Evolutionary conservation across 2,888 invertebrate species (phyloP).

Genomic region (Diarsia dahlii): DNA sequence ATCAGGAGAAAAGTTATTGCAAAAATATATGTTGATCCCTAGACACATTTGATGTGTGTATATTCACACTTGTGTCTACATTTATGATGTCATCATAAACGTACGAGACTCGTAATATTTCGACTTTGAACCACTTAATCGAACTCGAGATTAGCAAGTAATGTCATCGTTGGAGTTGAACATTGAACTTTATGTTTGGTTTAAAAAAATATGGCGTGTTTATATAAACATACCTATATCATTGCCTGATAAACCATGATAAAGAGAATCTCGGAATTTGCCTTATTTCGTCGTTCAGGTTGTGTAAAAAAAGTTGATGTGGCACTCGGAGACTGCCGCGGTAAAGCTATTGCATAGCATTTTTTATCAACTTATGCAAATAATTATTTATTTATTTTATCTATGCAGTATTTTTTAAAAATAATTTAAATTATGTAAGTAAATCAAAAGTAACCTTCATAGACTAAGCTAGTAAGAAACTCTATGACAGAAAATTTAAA

Average conservation of each 20-base stretch:
- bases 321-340: no score
- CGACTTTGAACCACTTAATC: not conserved
- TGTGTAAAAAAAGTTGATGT: not conserved
- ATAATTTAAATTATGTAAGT: no score
- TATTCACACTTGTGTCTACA: not conserved
- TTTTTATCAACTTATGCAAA: no score
- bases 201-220: not conserved
- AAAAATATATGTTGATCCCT: no score
- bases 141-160: slow-evolving; percentile 16
- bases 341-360: no score
- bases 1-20: no score
- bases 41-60: no score
- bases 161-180: not conserved
- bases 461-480: no score
- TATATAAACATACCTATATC: not conserved
- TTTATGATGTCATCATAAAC: slow-evolving; percentile 1
- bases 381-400: no score
- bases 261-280: not conserved
- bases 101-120: not conserved
- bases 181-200: not conserved
- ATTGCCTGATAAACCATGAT: not conserved
- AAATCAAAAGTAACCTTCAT: no score
- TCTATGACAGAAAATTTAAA: no score
- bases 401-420: no score
- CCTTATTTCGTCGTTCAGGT: not conserved